Base-by-base conservation (phyloP, 2,888 invertebrate species). In the Sceliomorpha sp. region DNA sequence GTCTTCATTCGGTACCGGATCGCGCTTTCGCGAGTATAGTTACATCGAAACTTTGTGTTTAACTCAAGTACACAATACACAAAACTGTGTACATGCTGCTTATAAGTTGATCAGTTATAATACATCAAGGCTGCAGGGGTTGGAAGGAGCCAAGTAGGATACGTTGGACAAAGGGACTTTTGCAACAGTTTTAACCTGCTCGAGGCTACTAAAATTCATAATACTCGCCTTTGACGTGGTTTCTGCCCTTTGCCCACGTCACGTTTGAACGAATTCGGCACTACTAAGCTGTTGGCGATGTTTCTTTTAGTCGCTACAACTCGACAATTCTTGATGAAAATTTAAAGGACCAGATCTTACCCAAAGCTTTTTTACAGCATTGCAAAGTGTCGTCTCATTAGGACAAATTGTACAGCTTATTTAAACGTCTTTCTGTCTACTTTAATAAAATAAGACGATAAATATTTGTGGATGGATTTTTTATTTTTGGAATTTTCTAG, bases 211-310 rank as follows among this genome's bases (percentile, higher is more conserved):
- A 63, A 63, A 74, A 75, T 74, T 77, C 72, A 75, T 74, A 77
- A 74, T 74, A 73, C 75, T 53, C 55, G 70, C 70, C 72, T 75
- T 75, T 73, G 74, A 74, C 70, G 75, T 56, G 75, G 72, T 74
- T 72, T 75, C 62, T 64, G 64, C 72, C 59, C 62, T 63, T 62
- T 68, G 36, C 62, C 45, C 51, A 17, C 58, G 39, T n/a, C 42
- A 39, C 51, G 29, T 40, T 39, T 15, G 31, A 34, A 29, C 26
- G 40, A 40, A 55, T 60, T 53, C 37, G 44, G 55, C 60, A 55
- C 56, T 15, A 1, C 15, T 20, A 12, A 34, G 29, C 69, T 56
- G 37, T 36, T 44, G 62, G 62, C 63, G 27, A 26, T 68, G 56
- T 56, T 58, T 69, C 69, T 58, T 47, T 31, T 36, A 62, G 45